A percentile compares a stretch with the other conserved stretches of the same genome.
Evolutionary conservation across 2,797 vertebrate species (phyloP).

Genomic region (Catamblyrhynchus diadema): DNA sequence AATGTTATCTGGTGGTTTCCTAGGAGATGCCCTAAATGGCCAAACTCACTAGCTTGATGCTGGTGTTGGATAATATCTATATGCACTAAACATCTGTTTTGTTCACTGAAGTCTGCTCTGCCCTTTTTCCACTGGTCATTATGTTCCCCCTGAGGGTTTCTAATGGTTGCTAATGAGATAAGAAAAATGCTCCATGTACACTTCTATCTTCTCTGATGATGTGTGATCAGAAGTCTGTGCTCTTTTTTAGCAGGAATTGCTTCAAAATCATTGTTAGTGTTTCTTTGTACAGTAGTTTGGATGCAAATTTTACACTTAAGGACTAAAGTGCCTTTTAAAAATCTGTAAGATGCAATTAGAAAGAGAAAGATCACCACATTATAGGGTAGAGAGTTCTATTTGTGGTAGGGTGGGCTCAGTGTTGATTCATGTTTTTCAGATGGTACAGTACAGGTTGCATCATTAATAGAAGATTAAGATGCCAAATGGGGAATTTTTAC

Average conservation of each 20-base stretch:
- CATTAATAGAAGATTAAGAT: conserved; percentile 64
- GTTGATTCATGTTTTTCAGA: conserved; percentile 65
- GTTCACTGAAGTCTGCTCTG: conserved; percentile 66
- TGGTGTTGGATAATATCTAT: conserved; percentile 72
- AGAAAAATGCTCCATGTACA: conserved; percentile 38
- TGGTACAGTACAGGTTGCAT: conserved; percentile 54
- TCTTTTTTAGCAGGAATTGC: conserved; percentile 37
- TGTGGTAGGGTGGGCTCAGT: conserved; percentile 6
- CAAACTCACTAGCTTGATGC: conserved; percentile 66
- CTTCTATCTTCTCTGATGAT: conserved; percentile 19
- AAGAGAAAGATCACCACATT: conserved; percentile 42
- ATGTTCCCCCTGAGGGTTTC: conserved; percentile 56
- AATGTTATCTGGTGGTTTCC: conserved; percentile 79
- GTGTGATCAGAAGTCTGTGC: conserved; percentile 30
- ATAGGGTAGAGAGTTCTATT: conserved; percentile 16
- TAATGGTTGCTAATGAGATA: conserved; percentile 67
- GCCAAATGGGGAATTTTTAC: conserved; percentile 60
- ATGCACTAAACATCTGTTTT: conserved; percentile 74
- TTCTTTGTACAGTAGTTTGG: conserved; percentile 61
- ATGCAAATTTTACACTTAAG: conserved; percentile 69
- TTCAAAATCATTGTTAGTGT: conserved; percentile 60
- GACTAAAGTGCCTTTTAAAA: conserved; percentile 68
- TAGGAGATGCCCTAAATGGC: conserved; percentile 79
- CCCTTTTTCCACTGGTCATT: conserved; percentile 69
- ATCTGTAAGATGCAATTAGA: conserved; percentile 58